Evolutionary conservation across 2,797 vertebrate species (phyloP).

Genomic region (Macropodus opercularis): DNA sequence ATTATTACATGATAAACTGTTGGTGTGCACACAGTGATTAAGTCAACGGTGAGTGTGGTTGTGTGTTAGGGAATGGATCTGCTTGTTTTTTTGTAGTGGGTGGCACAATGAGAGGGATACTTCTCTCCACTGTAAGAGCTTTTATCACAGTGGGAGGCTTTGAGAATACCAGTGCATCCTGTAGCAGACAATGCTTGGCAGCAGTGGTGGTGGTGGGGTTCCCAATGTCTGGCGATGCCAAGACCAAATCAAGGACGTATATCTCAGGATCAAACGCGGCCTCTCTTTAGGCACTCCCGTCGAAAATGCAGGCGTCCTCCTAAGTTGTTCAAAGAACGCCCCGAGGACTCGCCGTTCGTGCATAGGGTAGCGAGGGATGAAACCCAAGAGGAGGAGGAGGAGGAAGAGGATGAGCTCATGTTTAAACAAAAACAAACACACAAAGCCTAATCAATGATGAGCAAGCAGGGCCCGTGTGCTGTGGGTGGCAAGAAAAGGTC

Average conservation of each 20-base stretch:
- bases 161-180: slow-evolving; percentile 61
- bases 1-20: slow-evolving; percentile 18
- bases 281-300: slow-evolving; percentile 72
- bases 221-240: slow-evolving; percentile 43
- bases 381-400: slow-evolving; percentile 50
- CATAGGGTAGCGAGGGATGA: slow-evolving; percentile 45
- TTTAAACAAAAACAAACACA: slow-evolving; percentile 73
- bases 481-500: slow-evolving; percentile 52
- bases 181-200: slow-evolving; percentile 60
- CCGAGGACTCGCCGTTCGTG: slow-evolving; percentile 64
- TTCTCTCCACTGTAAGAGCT: slow-evolving; percentile 64
- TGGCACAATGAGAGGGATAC: slow-evolving; percentile 57
- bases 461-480: slow-evolving; percentile 56
- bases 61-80: slow-evolving; percentile 31
- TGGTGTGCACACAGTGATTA: slow-evolving; percentile 13
- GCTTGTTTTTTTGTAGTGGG: slow-evolving; percentile 44
- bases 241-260: slow-evolving; percentile 75
- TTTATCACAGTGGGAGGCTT: slow-evolving; percentile 72
- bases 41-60: slow-evolving; percentile 12
- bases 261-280: slow-evolving; percentile 75
- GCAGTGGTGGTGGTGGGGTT: slow-evolving; percentile 48
- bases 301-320: slow-evolving; percentile 49
- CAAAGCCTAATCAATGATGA: slow-evolving; percentile 72
- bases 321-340: slow-evolving; percentile 78
- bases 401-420: slow-evolving; percentile 56